Evolutionary conservation across 2,888 invertebrate genomes (phyloP), one percentile per base, ranked within the genome.

Genomic region (Drosophila limbata): DNA sequence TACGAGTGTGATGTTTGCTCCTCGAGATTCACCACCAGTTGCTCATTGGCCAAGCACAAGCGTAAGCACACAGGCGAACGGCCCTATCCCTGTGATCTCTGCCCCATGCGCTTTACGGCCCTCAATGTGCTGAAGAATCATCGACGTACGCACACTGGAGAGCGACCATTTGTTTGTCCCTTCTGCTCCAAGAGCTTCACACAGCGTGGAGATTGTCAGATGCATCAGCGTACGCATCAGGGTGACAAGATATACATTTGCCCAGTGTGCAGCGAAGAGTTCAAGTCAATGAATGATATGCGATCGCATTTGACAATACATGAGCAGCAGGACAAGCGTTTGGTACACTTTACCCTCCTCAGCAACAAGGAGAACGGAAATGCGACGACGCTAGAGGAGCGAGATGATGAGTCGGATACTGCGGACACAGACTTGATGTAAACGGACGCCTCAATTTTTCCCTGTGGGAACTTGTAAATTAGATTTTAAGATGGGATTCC

Each of bases 41-140:
- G 94, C 47, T 94, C 94, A 0, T 77, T 95, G 17, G 93, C 93
- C 19, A 95, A 94, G 59, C 95, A 95, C 70, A 91, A 93, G 1
- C 91, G 95, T 0, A 94, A 93, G 6, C 95, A 95, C 81, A 94
- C 94, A 0, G 95, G 95, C 0, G 94, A 95, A 68, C 87, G 94
- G 0, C 94, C 94, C 0, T 95, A 94, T 75, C 93, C 93, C 0
- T 95, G 95, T 69, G 94, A 94, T 33, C 88, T 94, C 1, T 95
- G 95, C 52, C 93, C 94, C 0, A 93, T 94, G 94, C 92, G 93
- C 1, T 93, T 95, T 57, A 93, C 94, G 0, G 94, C 94, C 0
- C 92, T 94, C 0, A 94, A 94, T 1, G 94, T 94, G 0, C 84
- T 95, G 0, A 94, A 94, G 79, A 95, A 94, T 80, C 93, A 93